Percentiles rank a stretch among this genome's conserved stretches.
phyloP scores from a whole-genome alignment of 2,797 vertebrate genomes.

The Dipus sagitta region DNA sequence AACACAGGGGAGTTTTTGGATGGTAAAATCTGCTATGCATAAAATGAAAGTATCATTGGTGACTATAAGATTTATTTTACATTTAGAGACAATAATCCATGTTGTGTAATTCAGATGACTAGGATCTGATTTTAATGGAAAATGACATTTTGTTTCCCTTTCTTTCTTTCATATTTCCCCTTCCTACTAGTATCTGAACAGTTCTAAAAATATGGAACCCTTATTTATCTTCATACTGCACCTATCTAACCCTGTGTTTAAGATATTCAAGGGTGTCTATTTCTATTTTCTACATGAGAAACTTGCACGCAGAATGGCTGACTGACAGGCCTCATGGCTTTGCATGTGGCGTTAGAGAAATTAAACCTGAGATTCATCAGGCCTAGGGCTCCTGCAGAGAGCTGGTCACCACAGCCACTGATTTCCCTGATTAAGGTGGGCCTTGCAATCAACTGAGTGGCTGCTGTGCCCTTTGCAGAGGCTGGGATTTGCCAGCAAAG shows the following conservation, averaged over 20 bases:
- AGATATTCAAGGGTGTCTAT: conserved; percentile 54
- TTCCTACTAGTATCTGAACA: conserved; percentile 41
- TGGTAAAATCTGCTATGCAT: conserved; percentile 16
- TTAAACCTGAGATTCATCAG: conserved; percentile 35
- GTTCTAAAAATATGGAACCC: conserved; percentile 46
- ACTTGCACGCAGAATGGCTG: conserved; percentile 36
- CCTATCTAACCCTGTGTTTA: conserved; percentile 28
- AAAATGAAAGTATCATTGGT: conserved; percentile 15
- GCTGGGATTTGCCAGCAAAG: conserved; percentile 31
- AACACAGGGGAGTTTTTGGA: not conserved
- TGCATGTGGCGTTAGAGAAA: not conserved
- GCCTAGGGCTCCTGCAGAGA: not conserved
- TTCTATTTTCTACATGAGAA: conserved; percentile 63
- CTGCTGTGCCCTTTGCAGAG: conserved; percentile 35
- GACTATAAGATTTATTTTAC: not conserved
- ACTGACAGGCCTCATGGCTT: not conserved
- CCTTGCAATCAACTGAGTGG: not conserved
- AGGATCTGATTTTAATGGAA: not conserved
- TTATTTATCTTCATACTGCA: conserved; percentile 40
- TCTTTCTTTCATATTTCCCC: not conserved
- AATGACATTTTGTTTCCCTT: conserved; percentile 11
- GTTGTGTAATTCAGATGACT: not conserved
- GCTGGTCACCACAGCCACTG: not conserved
- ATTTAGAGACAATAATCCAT: conserved; percentile 15
- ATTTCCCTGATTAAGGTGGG: not conserved